Percentiles rank a stretch among this genome's conserved stretches.
Evolutionary conservation across 2,113 vertebrate genomes (phyloP).

Genomic region (Phylloscopus trochilus): DNA sequence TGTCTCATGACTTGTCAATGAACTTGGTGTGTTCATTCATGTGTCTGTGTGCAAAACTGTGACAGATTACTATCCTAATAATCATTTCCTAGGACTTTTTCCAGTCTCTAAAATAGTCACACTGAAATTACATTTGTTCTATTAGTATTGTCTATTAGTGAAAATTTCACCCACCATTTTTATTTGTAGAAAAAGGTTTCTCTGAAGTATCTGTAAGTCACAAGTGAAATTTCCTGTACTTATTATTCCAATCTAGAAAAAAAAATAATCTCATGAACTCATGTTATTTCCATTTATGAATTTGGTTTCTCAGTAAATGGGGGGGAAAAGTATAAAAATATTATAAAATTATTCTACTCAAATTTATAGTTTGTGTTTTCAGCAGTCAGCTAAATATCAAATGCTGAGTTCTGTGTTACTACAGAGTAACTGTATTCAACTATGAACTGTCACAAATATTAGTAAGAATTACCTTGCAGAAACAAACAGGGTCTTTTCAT

Average conservation of each 20-base stretch:
- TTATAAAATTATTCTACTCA: not conserved
- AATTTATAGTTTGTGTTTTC: not conserved
- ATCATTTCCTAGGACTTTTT: not conserved
- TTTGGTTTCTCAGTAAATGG: not conserved
- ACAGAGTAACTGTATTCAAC: not conserved
- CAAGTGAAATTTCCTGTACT: not conserved
- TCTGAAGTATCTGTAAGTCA: not conserved
- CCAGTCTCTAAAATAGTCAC: not conserved
- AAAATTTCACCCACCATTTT: not conserved
- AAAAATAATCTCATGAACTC: not conserved
- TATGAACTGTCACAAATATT: not conserved
- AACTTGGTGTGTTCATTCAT: not conserved
- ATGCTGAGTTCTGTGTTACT: not conserved
- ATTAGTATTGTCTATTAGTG: not conserved
- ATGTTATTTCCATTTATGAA: not conserved
- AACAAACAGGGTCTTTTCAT: fast-evolving
- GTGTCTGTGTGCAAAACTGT: not conserved
- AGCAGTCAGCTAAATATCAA: not conserved
- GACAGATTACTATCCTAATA: not conserved
- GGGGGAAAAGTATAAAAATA: not conserved
- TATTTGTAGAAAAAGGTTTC: not conserved
- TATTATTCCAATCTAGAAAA: not conserved
- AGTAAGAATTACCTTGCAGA: not conserved
- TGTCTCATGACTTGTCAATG: not conserved
- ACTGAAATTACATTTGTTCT: not conserved